Evolutionary conservation across 1,140 invertebrate genomes (phyloP).

Genomic region (Adoxophyes honmai): DNA sequence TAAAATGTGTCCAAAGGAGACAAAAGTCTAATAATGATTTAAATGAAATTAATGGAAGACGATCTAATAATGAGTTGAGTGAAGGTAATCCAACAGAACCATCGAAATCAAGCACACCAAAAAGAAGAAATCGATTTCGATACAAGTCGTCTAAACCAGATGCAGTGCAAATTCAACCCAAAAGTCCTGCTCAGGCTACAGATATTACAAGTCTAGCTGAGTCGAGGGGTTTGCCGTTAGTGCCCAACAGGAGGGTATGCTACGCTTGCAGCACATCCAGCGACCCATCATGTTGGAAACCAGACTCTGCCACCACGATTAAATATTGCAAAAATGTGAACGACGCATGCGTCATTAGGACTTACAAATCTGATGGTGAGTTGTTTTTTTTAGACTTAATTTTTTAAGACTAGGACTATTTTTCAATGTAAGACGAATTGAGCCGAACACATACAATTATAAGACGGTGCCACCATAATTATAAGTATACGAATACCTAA

Average conservation of each 20-base stretch:
- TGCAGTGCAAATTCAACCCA: not conserved
- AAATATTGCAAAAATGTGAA: conserved; percentile 51
- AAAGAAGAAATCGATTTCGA: not conserved
- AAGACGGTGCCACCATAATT: no score
- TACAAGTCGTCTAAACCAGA: not conserved
- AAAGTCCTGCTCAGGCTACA: conserved; percentile 30
- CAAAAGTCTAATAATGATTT: no score
- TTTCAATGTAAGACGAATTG: no score
- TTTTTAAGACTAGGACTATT: not conserved
- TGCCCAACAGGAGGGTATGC: conserved; percentile 40
- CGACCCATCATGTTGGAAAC: conserved; percentile 42
- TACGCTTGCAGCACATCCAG: conserved; percentile 50
- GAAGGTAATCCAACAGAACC: not conserved
- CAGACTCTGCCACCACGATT: conserved; percentile 40
- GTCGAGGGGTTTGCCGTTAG: conserved; percentile 25
- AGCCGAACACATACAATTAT: no score
- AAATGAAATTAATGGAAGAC: no score
- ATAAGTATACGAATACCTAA: no score
- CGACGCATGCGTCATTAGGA: conserved; percentile 42
- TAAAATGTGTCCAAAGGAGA: not conserved
- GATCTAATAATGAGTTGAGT: no score
- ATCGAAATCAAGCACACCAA: not conserved
- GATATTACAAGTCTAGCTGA: conserved; percentile 29
- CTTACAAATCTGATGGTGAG: conserved; percentile 34
- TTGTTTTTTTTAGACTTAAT: not conserved